Base-by-base conservation (phyloP, 2,888 invertebrate species). In the Cancer borealis region DNA sequence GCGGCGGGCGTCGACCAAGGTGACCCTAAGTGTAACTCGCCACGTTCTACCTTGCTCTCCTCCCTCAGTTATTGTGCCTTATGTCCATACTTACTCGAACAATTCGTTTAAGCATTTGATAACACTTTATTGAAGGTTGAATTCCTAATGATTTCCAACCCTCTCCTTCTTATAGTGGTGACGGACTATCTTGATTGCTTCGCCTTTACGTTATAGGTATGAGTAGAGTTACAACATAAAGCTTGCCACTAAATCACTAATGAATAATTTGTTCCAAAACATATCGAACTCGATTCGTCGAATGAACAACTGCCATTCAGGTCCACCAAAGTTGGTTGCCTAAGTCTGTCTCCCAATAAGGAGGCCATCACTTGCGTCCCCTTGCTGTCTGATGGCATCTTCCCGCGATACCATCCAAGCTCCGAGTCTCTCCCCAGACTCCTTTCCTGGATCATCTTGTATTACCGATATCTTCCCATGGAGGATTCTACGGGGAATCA, bases 11-110 rank as follows among this genome's bases (percentile, higher is more conserved):
- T n/a, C 79, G 91, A 84, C 84, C 39, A 84, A 30, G 30, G 10
- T 84, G 84, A 84, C 10, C 39, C 30, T 84, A 84, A 84, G 84
- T 84, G 84, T 84, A 84, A 84, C 91, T 93, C 84, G 93, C 93
- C 92, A 88, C 66, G 88, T 89, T 91, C 91, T 91, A 93, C 93
- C 93, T 91, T 93, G 92, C 92, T 94, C 92, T 94, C 92, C 94
- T 94, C 92, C 94, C 94, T 94, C 94, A 94, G 94, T 94, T 94
- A 94, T 92, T 94, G 94, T 94, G 94, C 94, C 94, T 94, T 94
- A 94, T 88, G 94, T 94, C 92, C 94, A 79, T 94, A 90, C 92
- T 94, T 92, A 92, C 87, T 89, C 84, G 91, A 91, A 93, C 93
- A 91, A 91, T 93, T 93, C 93, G 93, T 93, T 93, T 49, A 91